Evolutionary conservation across 2,797 vertebrate genomes (phyloP), one percentile per base, ranked within the genome.

Genomic region (Valencia hispanica): DNA sequence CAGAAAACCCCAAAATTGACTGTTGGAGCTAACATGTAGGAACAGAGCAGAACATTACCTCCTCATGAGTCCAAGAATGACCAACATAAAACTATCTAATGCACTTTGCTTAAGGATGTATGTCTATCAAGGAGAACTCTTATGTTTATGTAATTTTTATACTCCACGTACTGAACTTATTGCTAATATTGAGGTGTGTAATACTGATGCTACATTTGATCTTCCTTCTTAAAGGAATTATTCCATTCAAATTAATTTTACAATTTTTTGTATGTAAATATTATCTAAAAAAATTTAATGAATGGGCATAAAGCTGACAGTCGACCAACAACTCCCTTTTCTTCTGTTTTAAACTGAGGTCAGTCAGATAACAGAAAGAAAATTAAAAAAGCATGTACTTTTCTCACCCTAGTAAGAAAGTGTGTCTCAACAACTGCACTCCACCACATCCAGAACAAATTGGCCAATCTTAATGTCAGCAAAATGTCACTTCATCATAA

Each of bases 401-500:
- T 43, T 93, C 81, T 91, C 70, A 76, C 92, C 86, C 86, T 77
- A 77, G 87, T 87, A 91, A 89, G 87, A 93, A 89, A 92, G 90
- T 91, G 86, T 84, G 68, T 94, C 87, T 85, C 88, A 91, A 91
- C 88, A 91, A 93, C 88, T 91, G 91, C 92, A 92, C 94, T 94
- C 91, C 86, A 90, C 89, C 90, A 92, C 93, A 92, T 94, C 91
- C 92, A 88, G 93, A 93, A 94, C 91, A 95, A 96, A 95, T 95
- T 95, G 95, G 93, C 94, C 95, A 96, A 95, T 95, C 94, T 96
- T 95, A 95, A 95, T 95, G 95, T 95, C 94, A 96, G 94, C 89
- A 91, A 95, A 96, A 96, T 96, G 95, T 96, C 95, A 96, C 93
- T 94, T 95, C 93, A 94, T 95, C 92, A 94, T 95, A 95, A 95